Evolutionary conservation across 2,113 vertebrate species (phyloP).

Genomic region (Protobothrops mucrosquamatus): DNA sequence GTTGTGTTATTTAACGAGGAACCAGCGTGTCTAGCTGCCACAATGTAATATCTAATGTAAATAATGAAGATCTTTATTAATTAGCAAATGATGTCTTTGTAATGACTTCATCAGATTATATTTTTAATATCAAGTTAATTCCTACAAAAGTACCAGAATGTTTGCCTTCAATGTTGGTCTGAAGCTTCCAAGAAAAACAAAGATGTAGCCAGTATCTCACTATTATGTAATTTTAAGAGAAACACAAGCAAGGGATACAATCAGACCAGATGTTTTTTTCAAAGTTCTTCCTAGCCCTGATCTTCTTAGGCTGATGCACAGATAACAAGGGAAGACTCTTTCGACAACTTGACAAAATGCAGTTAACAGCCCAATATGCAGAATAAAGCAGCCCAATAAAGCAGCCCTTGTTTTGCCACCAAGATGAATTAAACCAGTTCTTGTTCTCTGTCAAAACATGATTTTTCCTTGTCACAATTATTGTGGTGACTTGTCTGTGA

Average conservation of each 20-base stretch:
- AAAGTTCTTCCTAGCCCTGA: background rate
- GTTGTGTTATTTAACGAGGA: background rate
- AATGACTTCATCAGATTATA: background rate
- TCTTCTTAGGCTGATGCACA: background rate
- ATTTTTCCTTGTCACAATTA: background rate
- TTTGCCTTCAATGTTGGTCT: background rate
- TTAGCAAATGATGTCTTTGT: background rate
- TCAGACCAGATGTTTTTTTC: background rate
- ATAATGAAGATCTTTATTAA: background rate
- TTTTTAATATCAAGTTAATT: background rate
- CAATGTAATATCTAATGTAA: background rate
- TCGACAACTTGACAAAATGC: background rate
- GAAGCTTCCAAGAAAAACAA: background rate
- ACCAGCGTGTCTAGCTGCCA: background rate
- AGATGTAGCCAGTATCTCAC: background rate
- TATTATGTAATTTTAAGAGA: background rate
- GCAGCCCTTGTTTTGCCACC: background rate
- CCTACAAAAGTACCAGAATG: background rate
- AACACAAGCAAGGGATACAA: background rate
- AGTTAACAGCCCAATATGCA: background rate
- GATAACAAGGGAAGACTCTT: background rate
- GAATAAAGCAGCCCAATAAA: background rate
- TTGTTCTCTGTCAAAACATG: background rate
- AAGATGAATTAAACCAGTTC: background rate
- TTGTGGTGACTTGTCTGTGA: background rate